Conservation (phyloP, 2,113 vertebrate genomes). For the Cinclus mexicanus region DNA sequence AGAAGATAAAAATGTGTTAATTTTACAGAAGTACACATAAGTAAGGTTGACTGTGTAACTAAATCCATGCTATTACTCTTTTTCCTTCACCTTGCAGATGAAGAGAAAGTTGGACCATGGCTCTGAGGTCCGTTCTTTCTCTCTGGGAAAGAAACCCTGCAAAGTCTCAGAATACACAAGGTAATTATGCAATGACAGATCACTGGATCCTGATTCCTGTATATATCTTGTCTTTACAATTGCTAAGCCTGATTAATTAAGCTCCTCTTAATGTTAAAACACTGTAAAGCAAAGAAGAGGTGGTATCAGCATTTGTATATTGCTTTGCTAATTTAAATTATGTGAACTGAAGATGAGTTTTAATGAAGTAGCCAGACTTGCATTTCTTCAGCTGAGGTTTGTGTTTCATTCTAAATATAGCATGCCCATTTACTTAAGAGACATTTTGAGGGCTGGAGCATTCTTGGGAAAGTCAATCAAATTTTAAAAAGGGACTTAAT, state of each 20-base stretch:
- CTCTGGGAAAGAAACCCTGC: constrained; percentile 99
- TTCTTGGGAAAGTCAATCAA: constrained; percentile 36
- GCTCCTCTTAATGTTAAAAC: constrained; percentile 34
- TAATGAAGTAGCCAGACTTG: constrained; percentile 43
- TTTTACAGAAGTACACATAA: background rate
- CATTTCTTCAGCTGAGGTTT: constrained; percentile 2
- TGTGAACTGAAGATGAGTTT: background rate
- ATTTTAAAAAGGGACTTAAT: constrained; percentile 45
- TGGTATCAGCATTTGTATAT: background rate
- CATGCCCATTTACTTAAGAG: background rate
- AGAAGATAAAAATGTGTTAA: background rate
- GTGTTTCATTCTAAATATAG: constrained; percentile 36
- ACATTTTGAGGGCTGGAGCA: constrained; percentile 6
- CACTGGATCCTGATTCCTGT: constrained; percentile 32
- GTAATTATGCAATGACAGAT: constrained; percentile 76
- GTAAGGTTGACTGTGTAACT: constrained; percentile 23
- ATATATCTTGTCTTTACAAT: background rate
- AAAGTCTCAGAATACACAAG: constrained; percentile 97
- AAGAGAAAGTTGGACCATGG: constrained; percentile 99
- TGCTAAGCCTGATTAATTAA: constrained; percentile 6
- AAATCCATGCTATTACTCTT: constrained; percentile 51
- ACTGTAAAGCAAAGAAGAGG: background rate
- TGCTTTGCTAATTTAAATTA: constrained; percentile 42
- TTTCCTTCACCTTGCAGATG: constrained; percentile 86
- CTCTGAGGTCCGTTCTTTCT: constrained; percentile 98